Evolutionary conservation across 1,140 invertebrate species (phyloP).

Genomic region (Cydia pomonella): DNA sequence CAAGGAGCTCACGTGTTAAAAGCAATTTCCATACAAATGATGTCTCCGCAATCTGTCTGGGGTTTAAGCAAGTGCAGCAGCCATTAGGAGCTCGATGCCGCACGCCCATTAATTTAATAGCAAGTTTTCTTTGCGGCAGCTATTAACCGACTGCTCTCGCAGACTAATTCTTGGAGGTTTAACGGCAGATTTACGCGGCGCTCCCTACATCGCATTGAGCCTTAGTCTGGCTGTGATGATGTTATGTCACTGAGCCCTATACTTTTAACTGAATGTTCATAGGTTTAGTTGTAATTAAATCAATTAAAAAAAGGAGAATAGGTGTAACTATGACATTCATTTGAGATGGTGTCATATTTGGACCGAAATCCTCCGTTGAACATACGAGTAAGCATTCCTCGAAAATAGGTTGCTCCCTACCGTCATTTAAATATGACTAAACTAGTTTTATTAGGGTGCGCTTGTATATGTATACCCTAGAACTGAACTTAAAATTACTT

Average conservation of each 20-base stretch:
- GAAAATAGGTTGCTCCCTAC: too few species aligned
- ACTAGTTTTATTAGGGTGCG: too few species aligned
- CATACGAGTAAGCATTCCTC: too few species aligned
- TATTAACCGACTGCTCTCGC: slow-evolving; percentile 45
- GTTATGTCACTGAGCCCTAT: background rate
- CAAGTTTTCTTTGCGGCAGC: slow-evolving; percentile 51
- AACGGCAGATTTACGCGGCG: slow-evolving; percentile 45
- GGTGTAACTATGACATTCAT: too few species aligned
- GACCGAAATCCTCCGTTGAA: too few species aligned
- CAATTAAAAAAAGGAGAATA: too few species aligned
- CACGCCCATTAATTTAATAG: slow-evolving; percentile 55
- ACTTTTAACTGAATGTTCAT: background rate
- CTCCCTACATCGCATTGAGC: background rate
- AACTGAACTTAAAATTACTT: too few species aligned
- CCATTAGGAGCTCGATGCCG: slow-evolving; percentile 44
- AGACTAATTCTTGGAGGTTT: slow-evolving; percentile 47
- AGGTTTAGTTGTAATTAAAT: too few species aligned
- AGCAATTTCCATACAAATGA: slow-evolving; percentile 62
- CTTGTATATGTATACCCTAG: too few species aligned
- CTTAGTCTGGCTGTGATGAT: background rate
- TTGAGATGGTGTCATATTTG: too few species aligned
- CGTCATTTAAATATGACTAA: too few species aligned
- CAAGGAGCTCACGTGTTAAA: slow-evolving; percentile 47
- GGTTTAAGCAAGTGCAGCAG: slow-evolving; percentile 41
- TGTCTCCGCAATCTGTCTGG: slow-evolving; percentile 52